A percentile compares a stretch with the other conserved stretches of the same genome.
These are phyloP conservation scores for Tethya wilhelma DNA, from an alignment of 37 sponge, comb jelly and placozoan genomes.

Conservation along the genomic window DNA sequence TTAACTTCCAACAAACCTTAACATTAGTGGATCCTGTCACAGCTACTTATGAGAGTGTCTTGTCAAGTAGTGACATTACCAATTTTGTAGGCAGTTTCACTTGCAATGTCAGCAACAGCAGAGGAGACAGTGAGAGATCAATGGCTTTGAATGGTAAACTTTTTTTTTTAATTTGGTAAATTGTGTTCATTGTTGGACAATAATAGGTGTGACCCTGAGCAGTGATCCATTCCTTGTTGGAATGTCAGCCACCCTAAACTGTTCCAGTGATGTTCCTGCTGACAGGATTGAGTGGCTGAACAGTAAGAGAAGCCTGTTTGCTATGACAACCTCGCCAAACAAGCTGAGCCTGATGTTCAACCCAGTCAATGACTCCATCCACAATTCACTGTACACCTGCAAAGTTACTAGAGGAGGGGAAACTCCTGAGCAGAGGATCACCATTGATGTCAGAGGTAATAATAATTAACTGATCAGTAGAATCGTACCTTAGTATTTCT, in stretches of 20 bases:
- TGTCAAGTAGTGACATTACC: not conserved
- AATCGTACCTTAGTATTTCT: not conserved
- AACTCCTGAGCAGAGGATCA: not conserved
- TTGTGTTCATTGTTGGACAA: not conserved
- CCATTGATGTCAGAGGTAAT: slow-evolving; percentile 3
- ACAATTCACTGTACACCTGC: not conserved
- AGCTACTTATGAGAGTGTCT: slow-evolving; percentile 14
- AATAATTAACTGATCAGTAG: not conserved
- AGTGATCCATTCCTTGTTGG: slow-evolving; percentile 6
- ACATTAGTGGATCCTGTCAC: not conserved
- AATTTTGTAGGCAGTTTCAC: slow-evolving; percentile 16
- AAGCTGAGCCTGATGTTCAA: not conserved
- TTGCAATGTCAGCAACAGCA: slow-evolving; percentile 5
- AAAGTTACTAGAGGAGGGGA: slow-evolving; percentile 1
- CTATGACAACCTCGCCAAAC: not conserved
- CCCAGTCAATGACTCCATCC: slow-evolving; percentile 28
- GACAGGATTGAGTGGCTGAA: slow-evolving; percentile 13
- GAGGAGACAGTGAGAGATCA: not conserved
- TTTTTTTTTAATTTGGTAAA: too few species aligned
- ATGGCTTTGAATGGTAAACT: slow-evolving; percentile 22
- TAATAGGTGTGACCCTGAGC: not conserved
- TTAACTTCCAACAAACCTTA: not conserved
- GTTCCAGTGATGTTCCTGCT: slow-evolving; percentile 11
- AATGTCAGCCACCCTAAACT: not conserved
- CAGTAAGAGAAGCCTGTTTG: not conserved